phyloP scores from a whole-genome alignment of 2,797 vertebrate genomes.

The Lutjanus campechanus region DNA sequence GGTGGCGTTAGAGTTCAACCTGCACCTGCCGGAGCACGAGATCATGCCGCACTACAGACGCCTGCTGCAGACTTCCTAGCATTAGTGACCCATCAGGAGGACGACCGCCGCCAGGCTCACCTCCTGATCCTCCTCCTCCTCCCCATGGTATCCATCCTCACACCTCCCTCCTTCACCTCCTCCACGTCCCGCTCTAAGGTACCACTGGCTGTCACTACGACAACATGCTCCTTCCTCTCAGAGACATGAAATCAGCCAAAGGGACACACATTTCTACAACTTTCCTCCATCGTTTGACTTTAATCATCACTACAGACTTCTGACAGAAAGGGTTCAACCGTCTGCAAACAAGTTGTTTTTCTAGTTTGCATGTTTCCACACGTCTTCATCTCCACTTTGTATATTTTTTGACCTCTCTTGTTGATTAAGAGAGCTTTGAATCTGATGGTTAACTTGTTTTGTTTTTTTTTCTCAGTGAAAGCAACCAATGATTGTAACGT shows the following conservation, averaged over 20 bases:
- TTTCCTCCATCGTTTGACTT: slow-evolving; percentile 30
- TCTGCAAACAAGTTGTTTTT: slow-evolving; percentile 46
- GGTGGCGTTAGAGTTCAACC: slow-evolving; percentile 97
- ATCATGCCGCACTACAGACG: slow-evolving; percentile 99
- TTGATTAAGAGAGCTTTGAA: slow-evolving; percentile 70
- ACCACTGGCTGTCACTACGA: slow-evolving; percentile 42
- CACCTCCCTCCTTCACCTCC: not conserved
- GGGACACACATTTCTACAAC: slow-evolving; percentile 58
- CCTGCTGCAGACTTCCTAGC: slow-evolving; percentile 96
- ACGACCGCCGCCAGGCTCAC: slow-evolving; percentile 39
- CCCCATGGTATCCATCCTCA: slow-evolving; percentile 29
- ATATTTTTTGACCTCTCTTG: slow-evolving; percentile 65
- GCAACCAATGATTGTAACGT: slow-evolving; percentile 59
- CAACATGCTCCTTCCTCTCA: slow-evolving; percentile 38
- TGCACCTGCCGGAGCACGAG: slow-evolving; percentile 96
- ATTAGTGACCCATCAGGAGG: slow-evolving; percentile 82
- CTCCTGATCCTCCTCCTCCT: slow-evolving; percentile 64
- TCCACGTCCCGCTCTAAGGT: slow-evolving; percentile 23
- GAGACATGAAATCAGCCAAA: slow-evolving; percentile 85
- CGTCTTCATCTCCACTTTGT: slow-evolving; percentile 57
- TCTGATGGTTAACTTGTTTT: slow-evolving; percentile 30
- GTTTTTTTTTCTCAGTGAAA: slow-evolving; percentile 33
- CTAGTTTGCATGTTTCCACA: slow-evolving; percentile 55
- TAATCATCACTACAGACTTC: slow-evolving; percentile 53
- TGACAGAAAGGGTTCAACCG: slow-evolving; percentile 32